A percentile compares a stretch with the other conserved stretches of the same genome.
phyloP scores from a whole-genome alignment of 1,140 invertebrate genomes.

The Nomia melanderi region DNA sequence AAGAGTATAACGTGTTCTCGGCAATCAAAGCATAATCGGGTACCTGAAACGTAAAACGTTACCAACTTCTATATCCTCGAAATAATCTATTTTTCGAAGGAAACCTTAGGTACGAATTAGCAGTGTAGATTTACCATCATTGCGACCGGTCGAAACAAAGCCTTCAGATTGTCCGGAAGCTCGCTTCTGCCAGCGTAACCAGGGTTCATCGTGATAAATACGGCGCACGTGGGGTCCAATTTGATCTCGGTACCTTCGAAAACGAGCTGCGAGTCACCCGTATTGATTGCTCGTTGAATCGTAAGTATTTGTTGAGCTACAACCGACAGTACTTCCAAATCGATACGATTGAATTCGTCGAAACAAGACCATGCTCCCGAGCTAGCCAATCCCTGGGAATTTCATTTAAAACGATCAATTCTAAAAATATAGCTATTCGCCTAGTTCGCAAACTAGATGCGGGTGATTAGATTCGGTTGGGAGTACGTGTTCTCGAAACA shows the following conservation, averaged over 20 bases:
- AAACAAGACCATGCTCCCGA: slow-evolving; percentile 99
- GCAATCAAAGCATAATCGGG: slow-evolving; percentile 97
- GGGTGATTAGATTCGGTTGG: too few relatives aligned
- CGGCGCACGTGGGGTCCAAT: slow-evolving; percentile 94
- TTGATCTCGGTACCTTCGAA: slow-evolving; percentile 95
- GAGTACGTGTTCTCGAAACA: too few relatives aligned
- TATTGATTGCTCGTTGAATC: slow-evolving; percentile 90
- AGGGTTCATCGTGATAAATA: slow-evolving; percentile 98
- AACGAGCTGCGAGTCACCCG: slow-evolving; percentile 86
- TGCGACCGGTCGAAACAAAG: slow-evolving; percentile 95
- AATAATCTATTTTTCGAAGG: too few relatives aligned
- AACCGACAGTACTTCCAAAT: slow-evolving; percentile 94
- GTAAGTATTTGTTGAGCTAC: slow-evolving; percentile 93
- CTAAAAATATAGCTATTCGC: too few relatives aligned
- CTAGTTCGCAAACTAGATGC: too few relatives aligned
- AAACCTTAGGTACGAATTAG: too few relatives aligned
- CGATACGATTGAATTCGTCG: slow-evolving; percentile 96
- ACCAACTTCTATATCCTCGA: too few relatives aligned
- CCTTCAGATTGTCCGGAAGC: slow-evolving; percentile 97
- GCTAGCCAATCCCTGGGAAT: slow-evolving; percentile 90
- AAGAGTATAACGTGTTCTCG: slow-evolving; percentile 96
- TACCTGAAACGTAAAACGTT: slow-evolving; percentile 78
- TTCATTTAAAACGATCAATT: neutral
- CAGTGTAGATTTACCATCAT: too few relatives aligned
- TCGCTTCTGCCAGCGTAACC: slow-evolving; percentile 95